Percentiles rank a stretch among this genome's conserved stretches.
phyloP scores from a whole-genome alignment of 2,888 invertebrate genomes.

The Agriopis marginaria region DNA sequence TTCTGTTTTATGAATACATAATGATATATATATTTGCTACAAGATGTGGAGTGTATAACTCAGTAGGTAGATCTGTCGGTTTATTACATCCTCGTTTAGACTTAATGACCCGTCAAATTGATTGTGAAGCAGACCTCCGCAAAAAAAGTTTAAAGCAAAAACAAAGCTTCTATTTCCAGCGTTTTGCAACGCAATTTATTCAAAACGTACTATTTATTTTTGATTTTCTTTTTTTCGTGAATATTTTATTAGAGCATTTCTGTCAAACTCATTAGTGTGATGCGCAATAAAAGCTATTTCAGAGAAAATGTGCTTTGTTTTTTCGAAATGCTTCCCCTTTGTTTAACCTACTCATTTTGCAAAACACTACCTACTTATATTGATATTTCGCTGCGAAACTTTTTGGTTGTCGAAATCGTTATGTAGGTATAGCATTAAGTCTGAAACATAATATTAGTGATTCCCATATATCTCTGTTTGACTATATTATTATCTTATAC shows the following conservation, averaged over 20 bases:
- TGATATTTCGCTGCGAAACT: too few relatives aligned
- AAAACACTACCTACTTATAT: too few relatives aligned
- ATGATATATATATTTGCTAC: not conserved
- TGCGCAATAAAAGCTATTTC: not conserved
- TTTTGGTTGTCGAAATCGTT: too few relatives aligned
- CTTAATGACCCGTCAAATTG: constrained; percentile 29
- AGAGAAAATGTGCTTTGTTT: constrained; percentile 6
- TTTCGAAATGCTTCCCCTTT: too few relatives aligned
- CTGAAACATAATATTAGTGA: too few relatives aligned
- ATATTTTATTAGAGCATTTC: constrained; percentile 24
- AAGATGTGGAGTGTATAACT: not conserved
- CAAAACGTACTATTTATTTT: constrained; percentile 9
- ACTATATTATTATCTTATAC: too few relatives aligned
- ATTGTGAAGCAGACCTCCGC: constrained; percentile 26
- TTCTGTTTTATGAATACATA: constrained; percentile 6
- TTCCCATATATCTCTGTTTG: too few relatives aligned
- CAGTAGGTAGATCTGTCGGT: constrained; percentile 6
- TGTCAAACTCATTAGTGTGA: constrained; percentile 20
- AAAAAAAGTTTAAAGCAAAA: constrained; percentile 19
- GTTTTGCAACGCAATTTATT: constrained; percentile 14
- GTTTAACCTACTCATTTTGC: too few relatives aligned
- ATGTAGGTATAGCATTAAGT: too few relatives aligned
- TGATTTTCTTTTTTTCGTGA: constrained; percentile 10
- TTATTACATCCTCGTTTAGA: constrained; percentile 22
- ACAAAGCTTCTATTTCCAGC: constrained; percentile 10